Base-by-base conservation (phyloP, 1,140 invertebrate species). In the Drosophila mojavensis region DNA sequence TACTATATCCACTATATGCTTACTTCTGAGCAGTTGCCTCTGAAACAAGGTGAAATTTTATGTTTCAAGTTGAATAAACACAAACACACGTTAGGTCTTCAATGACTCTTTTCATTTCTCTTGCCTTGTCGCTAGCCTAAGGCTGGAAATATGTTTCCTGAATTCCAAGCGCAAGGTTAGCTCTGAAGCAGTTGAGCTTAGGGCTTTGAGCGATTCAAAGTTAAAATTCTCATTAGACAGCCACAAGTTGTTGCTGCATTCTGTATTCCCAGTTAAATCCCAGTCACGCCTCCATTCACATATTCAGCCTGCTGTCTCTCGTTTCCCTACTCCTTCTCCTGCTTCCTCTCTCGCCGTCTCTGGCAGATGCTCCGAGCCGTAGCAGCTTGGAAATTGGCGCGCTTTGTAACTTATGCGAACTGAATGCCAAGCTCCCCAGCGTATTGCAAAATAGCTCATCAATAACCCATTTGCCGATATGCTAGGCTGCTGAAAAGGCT, bases 381-480 rank as follows among this genome's bases (percentile, higher is more conserved):
- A 17, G 7, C 39, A 62, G 59, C 45, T 79, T 36, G 78, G 82
- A 86, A 86, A 62, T 85, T 75, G 56, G 13, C 26, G 36, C 56
- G 54, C 55, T 70, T 68, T 75, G 65, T 79, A 89, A 84, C 73
- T 76, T 74, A 69, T 77, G 81, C 75, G 75, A 63, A 79, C 65
- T 83, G 73, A 79, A 54, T 71, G 75, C 64, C 45, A 65, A 75
- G 64, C 66, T 62, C n/a, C 24, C 61, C 53, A 45, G 70, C 48
- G 70, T 67, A 73, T 73, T 73, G 73, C 77, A 78, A 82, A 80
- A 80, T 89, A 88, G 84, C 84, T 84, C 84, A 88, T 88, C 84
- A 88, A 88, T 88, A 88, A 89, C 84, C 80, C 84, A 88, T 88
- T 88, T 88, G 84, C 72, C 64, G 75, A 79, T 73, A 86, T 65